Evolutionary conservation across 2,888 invertebrate species (phyloP).

Genomic region (Athalia rosae): DNA sequence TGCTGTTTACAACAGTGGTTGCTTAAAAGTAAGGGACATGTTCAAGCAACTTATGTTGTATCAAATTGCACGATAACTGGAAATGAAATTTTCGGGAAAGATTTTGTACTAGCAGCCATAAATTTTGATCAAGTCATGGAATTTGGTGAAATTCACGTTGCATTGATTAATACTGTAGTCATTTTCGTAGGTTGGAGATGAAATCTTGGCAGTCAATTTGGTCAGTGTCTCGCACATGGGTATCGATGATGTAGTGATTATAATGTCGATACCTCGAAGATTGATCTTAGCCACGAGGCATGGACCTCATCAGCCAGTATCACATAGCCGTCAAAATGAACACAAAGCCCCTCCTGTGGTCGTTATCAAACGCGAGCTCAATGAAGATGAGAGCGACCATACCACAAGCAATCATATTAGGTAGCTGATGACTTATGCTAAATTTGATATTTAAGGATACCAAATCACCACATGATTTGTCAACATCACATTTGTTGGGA

Average conservation of each 20-base stretch:
- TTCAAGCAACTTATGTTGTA: neutral
- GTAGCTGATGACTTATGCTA: constrained; percentile 53
- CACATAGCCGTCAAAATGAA: constrained; percentile 75
- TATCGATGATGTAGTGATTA: constrained; percentile 98
- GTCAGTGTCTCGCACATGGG: constrained; percentile 99
- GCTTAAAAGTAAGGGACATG: constrained; percentile 82
- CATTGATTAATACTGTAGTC: constrained; percentile 17
- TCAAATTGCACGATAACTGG: too few relatives aligned
- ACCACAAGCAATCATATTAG: constrained; percentile 71
- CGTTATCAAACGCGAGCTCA: constrained; percentile 90
- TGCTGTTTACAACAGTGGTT: constrained; percentile 97
- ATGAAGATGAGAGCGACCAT: constrained; percentile 84
- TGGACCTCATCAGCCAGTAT: constrained; percentile 69
- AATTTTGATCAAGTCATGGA: neutral
- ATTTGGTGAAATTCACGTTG: neutral
- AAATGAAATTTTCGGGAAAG: too few relatives aligned
- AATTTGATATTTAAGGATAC: neutral
- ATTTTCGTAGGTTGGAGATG: constrained; percentile 89
- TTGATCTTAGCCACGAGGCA: constrained; percentile 95
- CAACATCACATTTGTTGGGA: neutral
- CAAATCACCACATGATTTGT: neutral
- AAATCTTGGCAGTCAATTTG: constrained; percentile 97
- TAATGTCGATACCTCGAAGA: constrained; percentile 98
- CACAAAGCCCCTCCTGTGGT: constrained; percentile 94
- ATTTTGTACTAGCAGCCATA: neutral